Evolutionary conservation across 2,797 vertebrate genomes (phyloP).

Genomic region (Karalla daura): DNA sequence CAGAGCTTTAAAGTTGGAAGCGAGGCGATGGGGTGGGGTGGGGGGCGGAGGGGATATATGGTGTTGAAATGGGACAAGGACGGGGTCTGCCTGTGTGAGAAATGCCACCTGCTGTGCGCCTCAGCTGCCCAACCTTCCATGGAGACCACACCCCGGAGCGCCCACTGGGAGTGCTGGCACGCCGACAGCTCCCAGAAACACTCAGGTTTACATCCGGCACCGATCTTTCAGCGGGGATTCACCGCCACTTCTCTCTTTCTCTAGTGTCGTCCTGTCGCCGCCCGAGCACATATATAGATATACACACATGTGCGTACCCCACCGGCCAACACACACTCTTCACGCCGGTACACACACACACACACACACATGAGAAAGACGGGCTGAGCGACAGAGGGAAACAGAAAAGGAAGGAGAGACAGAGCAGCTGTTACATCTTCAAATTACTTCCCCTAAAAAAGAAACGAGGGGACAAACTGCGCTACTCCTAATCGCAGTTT

Average conservation of each 20-base stretch:
- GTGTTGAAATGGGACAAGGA: conserved; percentile 71
- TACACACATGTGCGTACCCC: conserved; percentile 14
- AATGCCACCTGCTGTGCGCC: conserved; percentile 74
- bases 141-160: conserved; percentile 61
- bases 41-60: conserved; percentile 39
- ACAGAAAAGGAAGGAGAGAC: conserved; percentile 40
- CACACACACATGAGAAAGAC: conserved; percentile 12
- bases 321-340: not conserved
- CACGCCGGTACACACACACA: conserved; percentile 4
- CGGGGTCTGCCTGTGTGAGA: conserved; percentile 58
- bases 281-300: conserved; percentile 22
- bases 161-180: conserved; percentile 37
- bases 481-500: conserved; percentile 48
- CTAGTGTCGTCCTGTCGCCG: conserved; percentile 13
- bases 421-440: conserved; percentile 69
- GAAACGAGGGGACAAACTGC: conserved; percentile 47
- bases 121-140: conserved; percentile 71
- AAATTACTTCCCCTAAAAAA: conserved; percentile 55
- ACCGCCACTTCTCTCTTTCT: conserved; percentile 24
- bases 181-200: conserved; percentile 35
- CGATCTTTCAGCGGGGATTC: conserved; percentile 28
- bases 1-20: conserved; percentile 55
- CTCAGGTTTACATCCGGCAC: conserved; percentile 50
- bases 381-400: conserved; percentile 36
- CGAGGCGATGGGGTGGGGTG: conserved; percentile 34